Percentiles rank a stretch among this genome's conserved stretches.
Conservation (phyloP, 2,113 vertebrate species). For the Penelope pileata region DNA sequence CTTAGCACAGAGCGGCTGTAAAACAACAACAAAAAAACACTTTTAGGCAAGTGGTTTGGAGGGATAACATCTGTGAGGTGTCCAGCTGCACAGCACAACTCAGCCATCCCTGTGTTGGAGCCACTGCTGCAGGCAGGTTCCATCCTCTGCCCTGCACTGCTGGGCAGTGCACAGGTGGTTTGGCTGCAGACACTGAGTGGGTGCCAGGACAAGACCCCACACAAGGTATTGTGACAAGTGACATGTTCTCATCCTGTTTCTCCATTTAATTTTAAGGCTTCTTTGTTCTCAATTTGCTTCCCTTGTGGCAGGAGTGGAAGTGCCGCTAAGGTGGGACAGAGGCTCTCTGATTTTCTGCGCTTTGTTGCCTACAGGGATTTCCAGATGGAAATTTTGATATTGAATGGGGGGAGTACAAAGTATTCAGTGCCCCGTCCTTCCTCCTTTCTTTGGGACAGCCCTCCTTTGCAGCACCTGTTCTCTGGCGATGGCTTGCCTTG, state of each 20-base stretch:
- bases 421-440: fast-evolving
- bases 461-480: background rate
- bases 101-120: fast-evolving
- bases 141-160: background rate
- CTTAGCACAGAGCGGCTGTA: background rate
- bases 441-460: background rate
- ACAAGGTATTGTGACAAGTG: fast-evolving
- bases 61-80: background rate
- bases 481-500: background rate
- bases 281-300: background rate
- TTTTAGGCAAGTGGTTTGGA: background rate
- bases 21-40: background rate
- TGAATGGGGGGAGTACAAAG: fast-evolving
- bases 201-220: background rate
- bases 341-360: background rate
- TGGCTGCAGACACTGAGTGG: background rate
- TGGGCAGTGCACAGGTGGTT: background rate
- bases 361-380: background rate
- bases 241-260: background rate
- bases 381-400: background rate
- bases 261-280: background rate
- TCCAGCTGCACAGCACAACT: fast-evolving
- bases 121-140: background rate
- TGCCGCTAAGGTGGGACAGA: background rate
- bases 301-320: background rate